phyloP scores from a whole-genome alignment of 2,113 vertebrate species.

The Tamias sibiricus region DNA sequence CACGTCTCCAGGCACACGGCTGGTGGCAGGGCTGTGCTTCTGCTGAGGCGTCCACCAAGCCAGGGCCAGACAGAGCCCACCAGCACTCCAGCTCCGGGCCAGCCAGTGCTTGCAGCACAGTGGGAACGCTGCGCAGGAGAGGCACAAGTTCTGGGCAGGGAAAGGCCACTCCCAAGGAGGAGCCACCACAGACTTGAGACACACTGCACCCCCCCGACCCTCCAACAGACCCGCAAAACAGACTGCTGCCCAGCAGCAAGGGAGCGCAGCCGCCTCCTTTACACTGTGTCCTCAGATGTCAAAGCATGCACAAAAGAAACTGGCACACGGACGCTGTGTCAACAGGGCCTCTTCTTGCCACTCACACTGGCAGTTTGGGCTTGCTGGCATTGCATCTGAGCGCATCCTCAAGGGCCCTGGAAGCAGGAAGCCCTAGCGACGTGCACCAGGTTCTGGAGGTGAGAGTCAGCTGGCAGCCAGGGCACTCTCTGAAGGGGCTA shows the following conservation, averaged over 20 bases:
- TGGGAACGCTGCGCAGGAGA: neutral
- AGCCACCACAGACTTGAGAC: fast-evolving
- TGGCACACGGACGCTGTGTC: neutral
- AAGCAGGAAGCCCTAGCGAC: constrained; percentile 13
- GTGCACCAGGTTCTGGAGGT: neutral
- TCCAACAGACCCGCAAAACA: neutral
- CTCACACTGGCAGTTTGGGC: neutral
- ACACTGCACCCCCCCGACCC: neutral
- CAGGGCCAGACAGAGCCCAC: neutral
- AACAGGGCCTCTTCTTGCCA: constrained; percentile 52
- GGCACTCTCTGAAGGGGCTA: neutral
- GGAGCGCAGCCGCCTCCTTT: neutral
- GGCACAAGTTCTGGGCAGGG: neutral
- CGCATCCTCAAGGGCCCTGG: neutral
- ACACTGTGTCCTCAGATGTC: neutral
- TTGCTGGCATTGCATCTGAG: neutral
- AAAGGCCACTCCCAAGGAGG: neutral
- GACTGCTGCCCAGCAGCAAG: neutral
- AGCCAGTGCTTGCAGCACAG: fast-evolving
- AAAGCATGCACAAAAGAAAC: constrained; percentile 48
- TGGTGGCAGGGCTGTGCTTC: too few species aligned
- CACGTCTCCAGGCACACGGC: too few species aligned
- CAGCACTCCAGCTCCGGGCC: neutral
- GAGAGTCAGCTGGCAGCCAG: neutral
- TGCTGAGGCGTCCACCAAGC: neutral